These are phyloP conservation scores for Monopis laevigella DNA, from an alignment of 2,888 invertebrate species.

Conservation along the genomic window DNA sequence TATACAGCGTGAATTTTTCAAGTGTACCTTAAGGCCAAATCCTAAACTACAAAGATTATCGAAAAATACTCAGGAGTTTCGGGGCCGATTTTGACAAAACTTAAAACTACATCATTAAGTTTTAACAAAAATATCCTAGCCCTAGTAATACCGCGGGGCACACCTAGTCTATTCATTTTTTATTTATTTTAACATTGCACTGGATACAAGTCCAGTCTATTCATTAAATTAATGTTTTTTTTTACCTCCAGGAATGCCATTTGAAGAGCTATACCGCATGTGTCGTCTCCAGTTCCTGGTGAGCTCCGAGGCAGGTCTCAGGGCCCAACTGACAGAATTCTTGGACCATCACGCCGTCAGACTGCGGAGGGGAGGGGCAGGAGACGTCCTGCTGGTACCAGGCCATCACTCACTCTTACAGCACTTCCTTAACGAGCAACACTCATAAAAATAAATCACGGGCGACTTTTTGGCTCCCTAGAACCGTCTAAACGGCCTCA, in stretches of 20 bases:
- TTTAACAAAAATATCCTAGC: no score
- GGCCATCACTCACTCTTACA: conserved; percentile 76
- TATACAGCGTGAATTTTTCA: no score
- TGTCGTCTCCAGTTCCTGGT: conserved; percentile 92
- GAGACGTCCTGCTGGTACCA: conserved; percentile 83
- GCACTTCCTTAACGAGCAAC: conserved; percentile 78
- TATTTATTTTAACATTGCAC: neutral
- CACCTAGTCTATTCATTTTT: conserved; percentile 6
- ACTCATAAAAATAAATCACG: conserved; percentile 26
- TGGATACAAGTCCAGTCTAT: neutral
- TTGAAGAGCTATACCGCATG: conserved; percentile 85
- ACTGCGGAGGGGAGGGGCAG: conserved; percentile 80
- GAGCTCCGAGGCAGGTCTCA: conserved; percentile 89
- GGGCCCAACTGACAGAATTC: conserved; percentile 94
- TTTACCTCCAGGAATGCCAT: conserved; percentile 78
- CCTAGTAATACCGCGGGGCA: no score
- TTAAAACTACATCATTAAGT: no score
- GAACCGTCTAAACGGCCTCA: no score
- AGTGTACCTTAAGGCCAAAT: no score
- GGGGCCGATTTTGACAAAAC: no score
- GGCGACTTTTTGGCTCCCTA: no score
- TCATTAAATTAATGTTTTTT: neutral
- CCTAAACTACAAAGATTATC: no score
- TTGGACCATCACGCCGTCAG: conserved; percentile 92
- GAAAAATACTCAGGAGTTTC: no score